Conservation (phyloP, 2,797 vertebrate species). For the Paguma larvata region DNA sequence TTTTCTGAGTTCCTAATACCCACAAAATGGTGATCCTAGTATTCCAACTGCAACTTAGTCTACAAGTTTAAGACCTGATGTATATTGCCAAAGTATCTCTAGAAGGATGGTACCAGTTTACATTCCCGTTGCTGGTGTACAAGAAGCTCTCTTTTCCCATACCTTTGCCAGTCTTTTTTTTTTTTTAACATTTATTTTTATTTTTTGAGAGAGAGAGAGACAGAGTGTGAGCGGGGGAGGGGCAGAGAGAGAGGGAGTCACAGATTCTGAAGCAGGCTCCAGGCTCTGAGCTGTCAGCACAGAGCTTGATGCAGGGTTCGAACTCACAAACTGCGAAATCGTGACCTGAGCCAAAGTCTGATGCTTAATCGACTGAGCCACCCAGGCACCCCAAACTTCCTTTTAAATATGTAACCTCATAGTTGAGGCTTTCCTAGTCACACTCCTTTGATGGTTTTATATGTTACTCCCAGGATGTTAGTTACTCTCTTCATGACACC, state of each 20-base stretch:
- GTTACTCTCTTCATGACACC: neutral
- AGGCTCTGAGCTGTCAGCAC: too few species aligned
- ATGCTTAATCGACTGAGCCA: too few species aligned
- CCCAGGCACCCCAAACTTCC: neutral
- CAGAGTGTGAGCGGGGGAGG: too few species aligned
- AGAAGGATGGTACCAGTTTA: neutral
- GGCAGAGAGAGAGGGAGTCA: too few species aligned
- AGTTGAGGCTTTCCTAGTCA: neutral
- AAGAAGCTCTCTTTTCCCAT: neutral
- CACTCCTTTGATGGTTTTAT: neutral
- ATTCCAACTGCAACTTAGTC: neutral
- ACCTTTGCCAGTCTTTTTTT: neutral
- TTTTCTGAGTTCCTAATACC: neutral
- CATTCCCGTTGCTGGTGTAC: neutral
- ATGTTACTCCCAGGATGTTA: slow-evolving; percentile 18
- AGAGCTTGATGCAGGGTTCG: too few species aligned
- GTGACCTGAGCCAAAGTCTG: too few species aligned
- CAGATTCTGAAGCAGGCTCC: too few species aligned
- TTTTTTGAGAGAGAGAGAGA: too few species aligned
- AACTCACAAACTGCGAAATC: too few species aligned
- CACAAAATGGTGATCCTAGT: neutral
- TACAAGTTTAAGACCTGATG: neutral
- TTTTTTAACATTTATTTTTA: too few species aligned
- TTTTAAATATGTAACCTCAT: neutral
- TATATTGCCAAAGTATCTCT: neutral